These are phyloP conservation scores for Alces alces DNA, from an alignment of 2,113 vertebrate species.

Conservation along the genomic window DNA sequence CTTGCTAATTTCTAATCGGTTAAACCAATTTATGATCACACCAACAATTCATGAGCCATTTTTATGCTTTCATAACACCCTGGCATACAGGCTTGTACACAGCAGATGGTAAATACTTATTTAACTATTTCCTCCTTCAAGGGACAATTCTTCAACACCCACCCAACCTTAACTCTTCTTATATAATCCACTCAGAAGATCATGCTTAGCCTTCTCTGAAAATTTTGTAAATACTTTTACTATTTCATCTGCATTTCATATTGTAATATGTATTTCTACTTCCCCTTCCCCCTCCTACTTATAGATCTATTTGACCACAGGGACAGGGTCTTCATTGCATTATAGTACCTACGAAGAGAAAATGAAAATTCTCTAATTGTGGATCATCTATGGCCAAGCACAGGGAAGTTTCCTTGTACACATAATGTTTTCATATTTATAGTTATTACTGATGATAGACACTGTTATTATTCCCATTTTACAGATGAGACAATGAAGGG, in stretches of 20 bases:
- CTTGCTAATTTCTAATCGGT: background rate
- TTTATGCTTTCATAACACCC: background rate
- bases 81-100: background rate
- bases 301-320: background rate
- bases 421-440: background rate
- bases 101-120: background rate
- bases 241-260: background rate
- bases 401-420: background rate
- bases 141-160: background rate
- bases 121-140: background rate
- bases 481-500: background rate
- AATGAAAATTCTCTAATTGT: background rate
- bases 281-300: rapidly evolving
- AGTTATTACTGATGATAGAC: background rate
- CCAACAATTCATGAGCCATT: background rate
- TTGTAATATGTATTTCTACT: background rate
- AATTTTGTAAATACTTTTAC: background rate
- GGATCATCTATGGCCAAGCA: background rate
- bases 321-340: background rate
- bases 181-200: background rate
- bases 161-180: background rate
- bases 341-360: background rate
- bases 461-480: background rate
- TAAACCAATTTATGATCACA: background rate
- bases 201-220: background rate